Percentiles rank a stretch among this genome's conserved stretches.
Conservation (phyloP, 2,888 invertebrate genomes). For the Nomada ferruginata region DNA sequence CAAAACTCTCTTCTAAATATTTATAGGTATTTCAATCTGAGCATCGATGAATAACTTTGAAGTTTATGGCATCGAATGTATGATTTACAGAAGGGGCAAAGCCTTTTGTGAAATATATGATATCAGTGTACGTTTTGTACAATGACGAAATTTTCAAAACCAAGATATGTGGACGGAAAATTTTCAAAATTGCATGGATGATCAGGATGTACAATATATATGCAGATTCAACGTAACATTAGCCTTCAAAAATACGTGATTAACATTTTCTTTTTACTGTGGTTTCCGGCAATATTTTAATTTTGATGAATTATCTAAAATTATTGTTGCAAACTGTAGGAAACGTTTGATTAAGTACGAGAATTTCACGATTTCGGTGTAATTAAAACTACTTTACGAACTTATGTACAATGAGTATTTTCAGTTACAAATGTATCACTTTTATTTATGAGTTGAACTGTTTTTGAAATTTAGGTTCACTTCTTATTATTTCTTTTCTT, state of each 20-base stretch:
- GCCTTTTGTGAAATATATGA: slow-evolving; percentile 22
- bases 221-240: slow-evolving; percentile 16
- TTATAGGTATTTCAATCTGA: slow-evolving; percentile 44
- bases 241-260: background rate
- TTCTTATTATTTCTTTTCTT: slow-evolving; percentile 46
- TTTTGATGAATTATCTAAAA: slow-evolving; percentile 40
- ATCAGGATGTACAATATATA: slow-evolving; percentile 27
- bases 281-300: slow-evolving; percentile 48
- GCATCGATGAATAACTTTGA: slow-evolving; percentile 42
- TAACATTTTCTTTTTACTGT: slow-evolving; percentile 19
- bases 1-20: slow-evolving; percentile 34
- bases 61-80: slow-evolving; percentile 25
- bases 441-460: slow-evolving; percentile 30
- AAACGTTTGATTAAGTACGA: slow-evolving; percentile 55
- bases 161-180: slow-evolving; percentile 68
- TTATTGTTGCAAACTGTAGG: slow-evolving; percentile 51
- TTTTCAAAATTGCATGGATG: slow-evolving; percentile 51
- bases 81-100: slow-evolving; percentile 42
- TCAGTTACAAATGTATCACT: slow-evolving; percentile 41
- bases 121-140: slow-evolving; percentile 56
- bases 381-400: slow-evolving; percentile 46
- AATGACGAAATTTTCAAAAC: slow-evolving; percentile 46
- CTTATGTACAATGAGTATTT: slow-evolving; percentile 69
- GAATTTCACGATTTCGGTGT: slow-evolving; percentile 34
- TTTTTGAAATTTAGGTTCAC: slow-evolving; percentile 43